phyloP scores from a whole-genome alignment of 2,113 vertebrate species.

The Beaufortia kweichowensis region DNA sequence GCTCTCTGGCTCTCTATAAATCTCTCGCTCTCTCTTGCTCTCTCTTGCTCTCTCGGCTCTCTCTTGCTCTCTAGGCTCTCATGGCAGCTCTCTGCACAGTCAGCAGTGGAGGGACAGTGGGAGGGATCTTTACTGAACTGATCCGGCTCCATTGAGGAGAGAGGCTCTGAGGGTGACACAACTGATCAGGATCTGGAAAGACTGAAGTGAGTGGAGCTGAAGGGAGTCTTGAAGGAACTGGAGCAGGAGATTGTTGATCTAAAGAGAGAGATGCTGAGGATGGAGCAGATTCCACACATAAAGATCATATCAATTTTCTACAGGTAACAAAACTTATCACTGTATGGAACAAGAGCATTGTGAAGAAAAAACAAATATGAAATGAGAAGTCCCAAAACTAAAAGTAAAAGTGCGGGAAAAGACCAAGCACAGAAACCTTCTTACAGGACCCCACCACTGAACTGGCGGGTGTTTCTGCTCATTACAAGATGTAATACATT shows the following conservation, averaged over 20 bases:
- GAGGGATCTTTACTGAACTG: not conserved
- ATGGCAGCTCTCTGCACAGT: not conserved
- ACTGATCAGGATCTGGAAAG: conserved; percentile 6
- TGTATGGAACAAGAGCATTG: no score
- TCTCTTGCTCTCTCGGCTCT: no score
- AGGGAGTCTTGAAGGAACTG: conserved; percentile 10
- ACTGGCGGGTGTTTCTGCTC: no score
- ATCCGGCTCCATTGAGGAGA: not conserved
- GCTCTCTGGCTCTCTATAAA: no score
- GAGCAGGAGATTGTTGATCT: conserved; percentile 15
- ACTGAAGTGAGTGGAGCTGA: conserved; percentile 25
- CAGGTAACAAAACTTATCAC: conserved; percentile 17
- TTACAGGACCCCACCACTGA: no score
- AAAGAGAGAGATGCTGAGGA: conserved; percentile 21
- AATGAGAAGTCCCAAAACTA: no score
- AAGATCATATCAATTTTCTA: conserved; percentile 8
- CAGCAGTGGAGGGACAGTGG: not conserved
- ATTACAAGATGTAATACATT: no score
- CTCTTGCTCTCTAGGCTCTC: no score
- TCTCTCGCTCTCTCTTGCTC: no score
- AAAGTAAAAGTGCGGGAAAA: no score
- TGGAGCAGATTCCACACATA: conserved; percentile 31
- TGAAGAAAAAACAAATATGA: no score
- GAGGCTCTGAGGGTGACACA: conserved; percentile 2
- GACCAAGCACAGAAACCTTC: no score